Base-by-base conservation (phyloP, 2,113 vertebrate species). In the Salvelinus fontinalis region DNA sequence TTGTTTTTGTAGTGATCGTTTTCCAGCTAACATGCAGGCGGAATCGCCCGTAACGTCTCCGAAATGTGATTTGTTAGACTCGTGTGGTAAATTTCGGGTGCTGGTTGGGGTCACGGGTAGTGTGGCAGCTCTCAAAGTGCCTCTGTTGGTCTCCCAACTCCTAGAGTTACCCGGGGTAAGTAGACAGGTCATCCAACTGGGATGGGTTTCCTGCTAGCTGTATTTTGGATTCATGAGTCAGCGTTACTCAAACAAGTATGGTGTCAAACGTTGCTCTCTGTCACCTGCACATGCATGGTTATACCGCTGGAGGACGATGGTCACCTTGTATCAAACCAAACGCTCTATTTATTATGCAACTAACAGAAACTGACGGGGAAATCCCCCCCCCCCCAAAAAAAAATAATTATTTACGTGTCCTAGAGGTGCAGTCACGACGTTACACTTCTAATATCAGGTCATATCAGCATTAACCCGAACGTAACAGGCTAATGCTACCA, bases 71-170 rank as follows among this genome's bases (percentile, higher is more conserved):
- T 83, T 90, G 44, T 57, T 65, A 39, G 81, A 70, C 49, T 79
- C 87, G 0, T 5, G 66, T 14, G 88, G 80, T 4, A 85, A 18
- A 0, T 84, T 75, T 79, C 87, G 0, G 0, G 82, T 99, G 16
- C 94, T 99, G 3, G 83, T 99, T 31, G 97, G 96, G 1, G 97
- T 96, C 24, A 98, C 96, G 0, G 98, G 97, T 11, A 99, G 97
- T 0, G 97, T 98, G 1, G 98, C 98, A 57, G 94, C 97, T 1
- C 84, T 99, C 71, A 99, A 98, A 79, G 87, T 97, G 54, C 97
- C 98, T 14, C 73, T 95, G 71, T 85, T 99, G 67, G 68, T 98
- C 0, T 69, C 86, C 0, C 88, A 90, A 24, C 90, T 99, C 79
- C 92, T 96, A 80, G 91, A 95, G 49, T 84, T 98, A 69, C 87